Evolutionary conservation across 2,113 vertebrate genomes (phyloP).

Genomic region (Emydocephalus ijimae): DNA sequence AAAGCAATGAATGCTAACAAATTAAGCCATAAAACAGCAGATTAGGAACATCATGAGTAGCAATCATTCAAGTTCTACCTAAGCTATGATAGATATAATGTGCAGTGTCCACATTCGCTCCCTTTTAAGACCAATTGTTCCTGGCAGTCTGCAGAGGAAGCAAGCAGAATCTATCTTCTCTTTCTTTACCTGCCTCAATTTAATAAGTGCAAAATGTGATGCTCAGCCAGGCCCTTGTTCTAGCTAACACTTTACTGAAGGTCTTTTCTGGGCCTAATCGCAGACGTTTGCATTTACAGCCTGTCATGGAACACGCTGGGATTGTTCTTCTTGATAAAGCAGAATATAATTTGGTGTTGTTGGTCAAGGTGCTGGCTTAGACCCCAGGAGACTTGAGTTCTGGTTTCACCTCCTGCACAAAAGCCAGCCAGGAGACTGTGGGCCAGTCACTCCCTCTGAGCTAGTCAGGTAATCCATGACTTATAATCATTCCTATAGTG

Average conservation of each 20-base stretch:
- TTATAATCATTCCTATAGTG: background rate
- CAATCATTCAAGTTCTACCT: background rate
- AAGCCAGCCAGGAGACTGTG: background rate
- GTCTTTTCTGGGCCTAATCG: background rate
- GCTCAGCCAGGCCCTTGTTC: background rate
- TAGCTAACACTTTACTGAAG: background rate
- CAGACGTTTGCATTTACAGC: background rate
- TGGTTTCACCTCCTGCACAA: background rate
- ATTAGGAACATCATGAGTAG: background rate
- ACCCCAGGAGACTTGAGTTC: background rate
- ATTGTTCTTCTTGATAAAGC: background rate
- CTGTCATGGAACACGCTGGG: background rate
- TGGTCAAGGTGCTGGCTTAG: background rate
- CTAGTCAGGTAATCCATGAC: background rate
- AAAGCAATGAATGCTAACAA: background rate
- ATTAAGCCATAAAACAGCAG: constrained; percentile 8
- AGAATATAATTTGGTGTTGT: background rate
- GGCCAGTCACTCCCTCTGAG: background rate
- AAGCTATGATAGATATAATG: background rate
- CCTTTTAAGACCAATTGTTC: background rate
- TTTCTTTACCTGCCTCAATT: background rate
- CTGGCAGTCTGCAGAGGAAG: background rate
- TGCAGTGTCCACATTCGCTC: background rate
- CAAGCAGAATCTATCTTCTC: background rate
- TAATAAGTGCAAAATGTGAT: background rate